Base-by-base conservation (phyloP, 2,888 invertebrate species). In the Tillus elongatus region DNA sequence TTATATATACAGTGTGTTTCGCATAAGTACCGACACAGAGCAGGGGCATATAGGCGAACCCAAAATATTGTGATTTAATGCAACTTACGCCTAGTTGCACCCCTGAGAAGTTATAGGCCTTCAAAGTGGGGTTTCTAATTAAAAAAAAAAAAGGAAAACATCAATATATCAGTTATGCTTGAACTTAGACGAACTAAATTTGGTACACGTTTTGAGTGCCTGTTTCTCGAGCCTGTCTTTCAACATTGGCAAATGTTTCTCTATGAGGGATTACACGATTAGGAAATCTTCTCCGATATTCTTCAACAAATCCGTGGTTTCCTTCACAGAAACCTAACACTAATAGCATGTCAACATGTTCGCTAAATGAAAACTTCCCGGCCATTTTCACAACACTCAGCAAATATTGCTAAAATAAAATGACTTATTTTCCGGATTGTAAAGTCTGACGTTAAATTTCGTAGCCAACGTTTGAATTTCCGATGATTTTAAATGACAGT, bases 51-150 rank as follows among this genome's bases (percentile, higher is more conserved):
- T 19, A 19, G 24, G 24, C 6, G 24, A 19, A 19, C 24, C 24
- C 24, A 19, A 19, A 8, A 8, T 19, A 8, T 6, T 6, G 24
- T 19, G 24, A 19, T 19, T 19, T 19, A 19, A 19, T n/a, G n/a
- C 24, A 19, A 19, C 24, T 19, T 19, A 19, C n/a, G 6, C n/a
- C 24, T 19, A 19, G n/a, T 19, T 19, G 24, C 24, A 19, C 24
- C 24, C 24, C 24, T 19, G 24, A 19, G 24, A 19, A 19, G 24
- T 19, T 19, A 19, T 19, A 19, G 24, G 24, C 24, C 24, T 19
- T 19, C 6, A 19, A 19, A 19, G n/a, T 19, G n/a, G n/a, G 24
- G 24, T 6, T 19, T 19, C 24, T n/a, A n/a, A n/a, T n/a, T n/a
- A n/a, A n/a, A n/a, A n/a, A 19, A 19, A 19, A 19, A 8, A 8